Percentiles rank a stretch among this genome's conserved stretches.
Evolutionary conservation across 2,113 vertebrate genomes (phyloP).

Genomic region (Accipiter cooperii): DNA sequence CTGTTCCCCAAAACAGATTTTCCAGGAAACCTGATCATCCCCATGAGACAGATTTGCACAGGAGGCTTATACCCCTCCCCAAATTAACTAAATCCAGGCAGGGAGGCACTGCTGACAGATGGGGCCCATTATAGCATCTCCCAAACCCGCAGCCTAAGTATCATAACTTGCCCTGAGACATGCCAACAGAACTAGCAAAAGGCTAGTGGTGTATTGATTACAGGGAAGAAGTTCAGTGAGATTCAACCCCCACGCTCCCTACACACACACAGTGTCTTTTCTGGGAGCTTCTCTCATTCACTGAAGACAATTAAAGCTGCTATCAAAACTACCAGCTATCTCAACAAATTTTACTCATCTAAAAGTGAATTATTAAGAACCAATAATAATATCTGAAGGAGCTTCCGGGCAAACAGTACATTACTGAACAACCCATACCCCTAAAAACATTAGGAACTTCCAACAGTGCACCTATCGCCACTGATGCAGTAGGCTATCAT

Average conservation of each 20-base stretch:
- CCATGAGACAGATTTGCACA: accelerated
- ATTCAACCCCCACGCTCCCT: not conserved
- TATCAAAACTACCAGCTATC: not conserved
- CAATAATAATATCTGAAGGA: not conserved
- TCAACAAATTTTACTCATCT: not conserved
- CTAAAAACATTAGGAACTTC: not conserved
- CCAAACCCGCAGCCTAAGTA: accelerated
- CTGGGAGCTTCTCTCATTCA: not conserved
- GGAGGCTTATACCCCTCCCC: not conserved
- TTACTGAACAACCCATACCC: not conserved
- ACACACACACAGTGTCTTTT: no score
- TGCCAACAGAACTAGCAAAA: accelerated
- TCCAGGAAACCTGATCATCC: not conserved
- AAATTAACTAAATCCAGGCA: not conserved
- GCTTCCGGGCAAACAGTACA: not conserved
- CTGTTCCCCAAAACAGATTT: not conserved
- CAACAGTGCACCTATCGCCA: not conserved
- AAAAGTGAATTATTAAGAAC: not conserved
- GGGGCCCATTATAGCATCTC: accelerated
- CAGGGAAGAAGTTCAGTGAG: accelerated
- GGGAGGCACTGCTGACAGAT: not conserved
- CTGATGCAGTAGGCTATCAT: not conserved
- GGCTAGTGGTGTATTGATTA: not conserved
- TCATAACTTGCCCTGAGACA: not conserved
- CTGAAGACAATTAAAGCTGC: not conserved